Base-by-base conservation (phyloP, 2,888 invertebrate genomes). In the Nycteola revayana region DNA sequence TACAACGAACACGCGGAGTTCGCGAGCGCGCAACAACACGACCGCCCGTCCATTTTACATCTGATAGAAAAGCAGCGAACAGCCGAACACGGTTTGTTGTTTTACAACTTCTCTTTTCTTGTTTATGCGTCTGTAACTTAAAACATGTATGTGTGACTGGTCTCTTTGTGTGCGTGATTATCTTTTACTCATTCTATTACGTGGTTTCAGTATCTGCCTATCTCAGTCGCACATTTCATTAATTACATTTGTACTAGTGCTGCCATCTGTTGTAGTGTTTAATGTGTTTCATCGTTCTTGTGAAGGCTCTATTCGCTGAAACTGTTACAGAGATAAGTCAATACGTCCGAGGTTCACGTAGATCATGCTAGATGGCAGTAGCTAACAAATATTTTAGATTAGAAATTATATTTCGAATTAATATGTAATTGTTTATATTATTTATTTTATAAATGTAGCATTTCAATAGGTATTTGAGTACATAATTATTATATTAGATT, bases 81-180 rank as follows among this genome's bases (percentile, higher is more conserved):
- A 60, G 75, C 72, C 59, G 66, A 63, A 60, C 72, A 60, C 71
- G 66, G 76, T 74, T 87, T 86, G 88, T 87, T 87, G 87, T 87
- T 86, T 85, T 85, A 86, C 87, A 85, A 87, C 85, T 85, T 87
- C 87, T 87, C 85, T 85, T 86, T 85, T 83, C 85, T 79, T 86
- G 84, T 85, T 71, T 75, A 75, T 70, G 73, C 73, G 75, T 71
- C 70, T 69, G 73, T 71, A 72, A 67, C 70, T 69, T 61, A 68
- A 67, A 54, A 47, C 62, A 42, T 67, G 46, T 44, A 49, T 80
- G 85, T 85, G 43, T 51, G 34, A 24, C 1, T 66, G 56, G 42
- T 68, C 30, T 32, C 11, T 36, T 10, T 37, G 52, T 65, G 74
- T 74, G 62, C 39, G 75, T 75, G 49, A 36, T 32, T 66, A 40